Base-by-base conservation (phyloP, 2,113 vertebrate species). In the Irena cyanogastra region DNA sequence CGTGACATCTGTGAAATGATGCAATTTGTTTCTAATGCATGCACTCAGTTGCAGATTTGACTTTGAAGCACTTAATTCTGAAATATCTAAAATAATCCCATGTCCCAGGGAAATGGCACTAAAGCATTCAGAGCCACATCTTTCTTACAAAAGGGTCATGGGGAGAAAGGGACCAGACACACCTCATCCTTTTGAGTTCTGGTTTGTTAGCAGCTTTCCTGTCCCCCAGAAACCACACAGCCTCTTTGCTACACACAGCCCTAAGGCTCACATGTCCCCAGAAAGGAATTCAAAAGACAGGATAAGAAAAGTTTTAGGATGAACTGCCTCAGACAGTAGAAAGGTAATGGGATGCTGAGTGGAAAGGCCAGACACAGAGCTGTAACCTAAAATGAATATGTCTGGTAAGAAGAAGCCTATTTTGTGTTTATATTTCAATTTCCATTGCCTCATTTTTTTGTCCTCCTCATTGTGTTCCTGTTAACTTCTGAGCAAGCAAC, bases 11-110 rank as follows among this genome's bases (percentile, higher is more conserved):
- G 94, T 83, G 85, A 88, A 88, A 80, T 35, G 18, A 94, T 95
- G 87, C 44, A 63, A 72, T 91, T 94, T 95, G 92, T n/a, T 91
- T 93, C 86, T 91, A 95, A 95, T 83, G 71, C 88, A 88, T 44
- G 64, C 88, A 77, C 82, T 94, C 86, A 88, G 76, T 71, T 90
- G 60, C 87, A 93, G 71, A 95, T 96, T 77, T 93, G 76, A 88
- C 90, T 93, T 37, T 41, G 56, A 92, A 86, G 68, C 66, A 47
- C 75, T 94, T 97, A 93, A 93, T 71, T 90, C 82, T 71, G 59
- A 86, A 93, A 86, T 88, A 96, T 33, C 90, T 78, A 54, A 88
- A 90, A 70, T 88, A 93, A 95, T 92, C 79, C 91, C 20, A 18
- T 2, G 33, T 82, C 63, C 75, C 71, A 74, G 33, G 60, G 71